phyloP scores from a whole-genome alignment of 2,113 vertebrate species.

The Leptosomus discolor region DNA sequence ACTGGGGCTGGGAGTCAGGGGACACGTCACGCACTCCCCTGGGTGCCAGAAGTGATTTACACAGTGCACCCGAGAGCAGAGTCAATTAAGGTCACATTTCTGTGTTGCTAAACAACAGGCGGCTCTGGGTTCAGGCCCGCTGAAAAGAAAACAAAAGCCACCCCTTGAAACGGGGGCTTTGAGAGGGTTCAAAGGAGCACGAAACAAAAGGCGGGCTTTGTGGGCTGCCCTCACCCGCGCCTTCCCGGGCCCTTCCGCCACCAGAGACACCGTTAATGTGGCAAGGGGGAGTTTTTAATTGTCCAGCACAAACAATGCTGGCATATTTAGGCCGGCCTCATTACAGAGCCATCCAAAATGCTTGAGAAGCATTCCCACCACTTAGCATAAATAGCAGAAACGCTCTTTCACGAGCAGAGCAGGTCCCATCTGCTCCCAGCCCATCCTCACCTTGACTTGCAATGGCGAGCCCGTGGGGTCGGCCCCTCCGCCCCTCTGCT shows the following conservation, averaged over 20 bases:
- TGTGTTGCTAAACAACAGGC: constrained; percentile 92
- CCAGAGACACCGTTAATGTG: constrained; percentile 96
- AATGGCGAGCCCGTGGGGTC: constrained; percentile 68
- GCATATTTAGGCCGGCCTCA: constrained; percentile 91
- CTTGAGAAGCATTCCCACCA: constrained; percentile 89
- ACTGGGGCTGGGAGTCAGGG: not conserved
- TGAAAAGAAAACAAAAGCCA: constrained; percentile 92
- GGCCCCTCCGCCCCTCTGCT: constrained; percentile 17
- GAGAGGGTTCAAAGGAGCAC: constrained; percentile 90
- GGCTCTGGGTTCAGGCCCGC: constrained; percentile 80
- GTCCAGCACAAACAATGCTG: constrained; percentile 87
- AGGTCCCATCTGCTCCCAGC: constrained; percentile 95
- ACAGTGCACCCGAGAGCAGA: constrained; percentile 82
- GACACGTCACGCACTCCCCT: not conserved
- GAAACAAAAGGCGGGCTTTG: constrained; percentile 90
- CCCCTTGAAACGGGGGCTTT: constrained; percentile 89
- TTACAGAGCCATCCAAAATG: constrained; percentile 89
- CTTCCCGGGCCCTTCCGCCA: constrained; percentile 82
- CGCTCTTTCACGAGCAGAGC: constrained; percentile 88
- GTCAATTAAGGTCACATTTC: constrained; percentile 99
- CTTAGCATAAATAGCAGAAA: constrained; percentile 91
- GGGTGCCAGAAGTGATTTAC: constrained; percentile 74
- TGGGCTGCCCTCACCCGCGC: constrained; percentile 86
- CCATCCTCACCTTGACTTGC: constrained; percentile 92
- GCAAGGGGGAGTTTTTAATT: constrained; percentile 96